Evolutionary conservation across 2,113 vertebrate genomes (phyloP), one percentile per base, ranked within the genome.

Genomic region (Proteles cristata): DNA sequence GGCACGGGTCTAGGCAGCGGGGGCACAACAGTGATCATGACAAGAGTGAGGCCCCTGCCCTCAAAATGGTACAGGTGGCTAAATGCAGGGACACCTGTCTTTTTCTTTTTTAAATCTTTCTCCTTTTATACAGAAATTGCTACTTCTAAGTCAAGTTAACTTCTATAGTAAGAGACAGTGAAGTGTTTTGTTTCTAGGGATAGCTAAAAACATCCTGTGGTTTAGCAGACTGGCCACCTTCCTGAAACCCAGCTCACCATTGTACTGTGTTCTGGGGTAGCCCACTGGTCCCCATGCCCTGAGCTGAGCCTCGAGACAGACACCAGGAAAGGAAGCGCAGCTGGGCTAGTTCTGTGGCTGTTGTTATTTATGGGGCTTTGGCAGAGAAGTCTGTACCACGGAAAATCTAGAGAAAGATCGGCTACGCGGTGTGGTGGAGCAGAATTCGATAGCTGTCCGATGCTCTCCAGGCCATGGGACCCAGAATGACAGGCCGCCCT

Each of bases 331-430:
- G 94, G 96, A 93, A 96, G 86, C 4, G 0, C 0, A 48, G 43
- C 81, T 5, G 33, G 68, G n/a, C 89, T 69, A 2, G 58, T 91
- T 85, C 74, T 73, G 93, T 55, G 83, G 96, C 92, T 84, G 92
- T 96, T 98, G 95, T 95, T 97, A 93, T 92, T 96, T 77, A 71
- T 94, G 84, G 87, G 80, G 11, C 65, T 66, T 61, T 96, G 95
- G 96, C 94, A 92, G 89, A 89, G 95, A 90, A 92, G 79, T 71
- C 12, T 15, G 82, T 23, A n/a, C 87, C 11, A 0, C 45, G 95
- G 96, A 97, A 97, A 97, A 92, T 95, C 50, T 76, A 77, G 79
- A 96, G 92, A 92, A 88, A 97, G 94, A 73, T 26, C 76, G 80
- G 92, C 63, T 39, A 15, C 45, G 2, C 1, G 0, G 63, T 76